Base-by-base conservation (phyloP, 2,888 invertebrate species). In the Drosophila monieri region DNA sequence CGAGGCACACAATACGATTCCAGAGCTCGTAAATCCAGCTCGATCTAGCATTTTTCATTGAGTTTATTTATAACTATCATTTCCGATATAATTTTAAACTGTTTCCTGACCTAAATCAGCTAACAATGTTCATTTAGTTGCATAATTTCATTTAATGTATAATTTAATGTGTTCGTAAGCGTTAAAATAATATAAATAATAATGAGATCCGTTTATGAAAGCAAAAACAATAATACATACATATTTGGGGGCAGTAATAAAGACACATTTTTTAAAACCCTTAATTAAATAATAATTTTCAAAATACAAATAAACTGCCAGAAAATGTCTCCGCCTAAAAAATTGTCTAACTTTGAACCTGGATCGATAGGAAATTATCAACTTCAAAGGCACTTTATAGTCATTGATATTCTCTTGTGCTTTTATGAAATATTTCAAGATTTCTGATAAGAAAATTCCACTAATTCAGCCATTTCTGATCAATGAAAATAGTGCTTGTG, bases 321-420 rank as follows among this genome's bases (percentile, higher is more conserved):
- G 78, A 76, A 85, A 80, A 85, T 85, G 80, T 84, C 77, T 84
- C 78, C 83, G 83, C 83, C 81, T 84, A 74, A 69, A 55, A 39
- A 41, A 47, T 39, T 44, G 54, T 48, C 54, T 47, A 61, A 59
- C 39, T 37, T 54, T 37, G 74, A 58, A 74, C 74, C 62, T 23
- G 61, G 61, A 60, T 60, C 46, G 46, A 60, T 62, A 44, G 25
- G 32, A 69, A 69, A 54, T 41, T n/a, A 18, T 6, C 58, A 23
- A 57, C 9, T 35, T n/a, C 25, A 37, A 5, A 37, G 15, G 39
- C 39, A 35, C 39, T 41, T 18, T 41, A 15, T 18, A 9, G 10
- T 18, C 18, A 14, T 37, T 14, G 14, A 37, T 37, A 2, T 1
- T 37, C n/a, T 14, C 12, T 6, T 37, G 12, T 35, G 3, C 2